Percentiles rank a stretch among this genome's conserved stretches.
Conservation (phyloP, 2,113 vertebrate species). For the Cyphomyrus plagiostoma region DNA sequence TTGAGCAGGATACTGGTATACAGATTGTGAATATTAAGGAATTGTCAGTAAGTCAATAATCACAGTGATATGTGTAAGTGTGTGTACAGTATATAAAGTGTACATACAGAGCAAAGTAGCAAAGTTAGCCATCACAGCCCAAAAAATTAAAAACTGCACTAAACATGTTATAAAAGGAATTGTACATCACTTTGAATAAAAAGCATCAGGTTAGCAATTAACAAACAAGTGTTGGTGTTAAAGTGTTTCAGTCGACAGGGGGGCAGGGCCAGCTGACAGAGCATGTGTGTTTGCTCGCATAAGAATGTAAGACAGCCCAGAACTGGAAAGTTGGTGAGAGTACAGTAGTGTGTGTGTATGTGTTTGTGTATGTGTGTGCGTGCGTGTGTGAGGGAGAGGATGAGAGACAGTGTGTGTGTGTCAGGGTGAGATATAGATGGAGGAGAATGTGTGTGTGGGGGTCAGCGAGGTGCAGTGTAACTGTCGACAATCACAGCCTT, state of each 20-base stretch:
- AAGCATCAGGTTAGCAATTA: neutral
- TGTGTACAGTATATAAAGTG: neutral
- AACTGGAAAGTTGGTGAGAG: neutral
- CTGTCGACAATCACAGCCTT: constrained; percentile 80
- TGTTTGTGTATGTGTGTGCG: neutral
- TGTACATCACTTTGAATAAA: neutral
- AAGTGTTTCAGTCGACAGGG: neutral
- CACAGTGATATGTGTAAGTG: neutral
- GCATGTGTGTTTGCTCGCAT: neutral
- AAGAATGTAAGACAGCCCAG: neutral
- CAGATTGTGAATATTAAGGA: neutral
- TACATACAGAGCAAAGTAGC: neutral
- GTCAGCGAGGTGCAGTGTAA: constrained; percentile 75
- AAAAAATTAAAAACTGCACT: neutral
- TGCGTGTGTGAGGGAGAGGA: neutral
- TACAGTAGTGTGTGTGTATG: neutral
- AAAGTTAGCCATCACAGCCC: neutral
- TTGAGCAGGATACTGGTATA: neutral
- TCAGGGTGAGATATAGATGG: constrained; percentile 76
- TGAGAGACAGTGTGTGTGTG: constrained; percentile 58
- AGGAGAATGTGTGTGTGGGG: constrained; percentile 66
- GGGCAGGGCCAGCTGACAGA: neutral
- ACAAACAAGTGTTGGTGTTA: neutral
- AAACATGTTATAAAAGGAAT: neutral
- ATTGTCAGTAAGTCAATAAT: neutral